A percentile compares a stretch with the other conserved stretches of the same genome.
Conservation (phyloP, 1,140 invertebrate genomes). For the Drosophila ironensis region DNA sequence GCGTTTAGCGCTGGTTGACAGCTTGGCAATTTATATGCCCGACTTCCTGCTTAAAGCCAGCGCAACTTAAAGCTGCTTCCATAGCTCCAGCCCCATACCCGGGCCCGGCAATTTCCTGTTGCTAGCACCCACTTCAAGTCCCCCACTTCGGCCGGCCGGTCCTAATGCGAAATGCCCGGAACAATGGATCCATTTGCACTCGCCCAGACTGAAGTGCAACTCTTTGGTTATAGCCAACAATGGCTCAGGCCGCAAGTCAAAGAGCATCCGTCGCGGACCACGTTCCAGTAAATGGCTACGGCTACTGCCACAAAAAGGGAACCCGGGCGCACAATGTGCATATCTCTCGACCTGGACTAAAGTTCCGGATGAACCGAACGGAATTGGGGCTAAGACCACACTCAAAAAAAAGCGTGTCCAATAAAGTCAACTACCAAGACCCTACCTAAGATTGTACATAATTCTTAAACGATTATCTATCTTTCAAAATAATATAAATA, state of each 20-base stretch:
- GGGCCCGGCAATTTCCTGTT: conserved; percentile 49
- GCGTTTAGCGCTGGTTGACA: conserved; percentile 67
- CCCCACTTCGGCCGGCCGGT: conserved; percentile 10
- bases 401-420: neutral
- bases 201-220: conserved; percentile 65
- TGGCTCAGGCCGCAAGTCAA: conserved; percentile 55
- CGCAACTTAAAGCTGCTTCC: conserved; percentile 29
- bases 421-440: too few relatives aligned
- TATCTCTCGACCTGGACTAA: conserved; percentile 15
- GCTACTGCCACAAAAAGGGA: conserved; percentile 40
- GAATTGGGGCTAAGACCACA: conserved; percentile 33
- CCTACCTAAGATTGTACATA: too few relatives aligned
- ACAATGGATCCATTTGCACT: conserved; percentile 73
- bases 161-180: conserved; percentile 49
- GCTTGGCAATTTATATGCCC: conserved; percentile 67
- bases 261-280: conserved; percentile 57
- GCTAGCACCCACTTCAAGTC: conserved; percentile 39
- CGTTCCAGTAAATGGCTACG: conserved; percentile 51
- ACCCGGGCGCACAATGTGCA: conserved; percentile 56
- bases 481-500: too few relatives aligned
- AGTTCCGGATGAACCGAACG: conserved; percentile 12
- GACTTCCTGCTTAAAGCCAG: conserved; percentile 56
- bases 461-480: too few relatives aligned
- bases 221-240: conserved; percentile 55
- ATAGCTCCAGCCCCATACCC: neutral